phyloP scores from a whole-genome alignment of 2,797 vertebrate genomes.

The Gila robusta region DNA sequence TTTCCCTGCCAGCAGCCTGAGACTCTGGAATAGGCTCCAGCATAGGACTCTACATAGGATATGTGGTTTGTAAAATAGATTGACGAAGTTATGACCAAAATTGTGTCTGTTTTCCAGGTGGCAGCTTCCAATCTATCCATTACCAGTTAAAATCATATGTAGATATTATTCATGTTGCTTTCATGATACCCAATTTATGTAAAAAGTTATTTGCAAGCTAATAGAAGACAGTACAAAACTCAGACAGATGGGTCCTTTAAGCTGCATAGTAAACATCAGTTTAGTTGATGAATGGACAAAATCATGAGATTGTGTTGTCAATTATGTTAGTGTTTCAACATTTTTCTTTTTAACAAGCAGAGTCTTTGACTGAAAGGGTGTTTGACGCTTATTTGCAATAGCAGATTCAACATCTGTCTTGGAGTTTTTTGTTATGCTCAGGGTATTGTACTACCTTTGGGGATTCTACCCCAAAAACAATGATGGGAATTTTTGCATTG shows the following conservation, averaged over 20 bases:
- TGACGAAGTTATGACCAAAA: neutral
- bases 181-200: too few relatives aligned
- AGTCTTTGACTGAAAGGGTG: conserved; percentile 20
- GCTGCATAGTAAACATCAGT: neutral
- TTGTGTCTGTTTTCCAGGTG: neutral
- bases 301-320: neutral
- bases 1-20: neutral
- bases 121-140: neutral
- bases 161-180: neutral
- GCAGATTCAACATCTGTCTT: conserved; percentile 47
- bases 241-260: neutral
- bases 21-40: neutral
- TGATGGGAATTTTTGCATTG: conserved; percentile 47
- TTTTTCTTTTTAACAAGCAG: conserved; percentile 19
- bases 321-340: neutral
- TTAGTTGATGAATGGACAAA: conserved; percentile 2
- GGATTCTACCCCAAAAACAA: conserved; percentile 48
- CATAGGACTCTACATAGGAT: neutral
- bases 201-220: neutral
- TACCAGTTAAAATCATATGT: neutral
- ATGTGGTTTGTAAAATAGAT: neutral
- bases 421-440: conserved; percentile 52
- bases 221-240: neutral
- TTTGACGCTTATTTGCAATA: conserved; percentile 29
- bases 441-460: conserved; percentile 43